Percentiles rank a stretch among this genome's conserved stretches.
Evolutionary conservation across 2,797 vertebrate species (phyloP).

Genomic region (Tiaroga cobitis): DNA sequence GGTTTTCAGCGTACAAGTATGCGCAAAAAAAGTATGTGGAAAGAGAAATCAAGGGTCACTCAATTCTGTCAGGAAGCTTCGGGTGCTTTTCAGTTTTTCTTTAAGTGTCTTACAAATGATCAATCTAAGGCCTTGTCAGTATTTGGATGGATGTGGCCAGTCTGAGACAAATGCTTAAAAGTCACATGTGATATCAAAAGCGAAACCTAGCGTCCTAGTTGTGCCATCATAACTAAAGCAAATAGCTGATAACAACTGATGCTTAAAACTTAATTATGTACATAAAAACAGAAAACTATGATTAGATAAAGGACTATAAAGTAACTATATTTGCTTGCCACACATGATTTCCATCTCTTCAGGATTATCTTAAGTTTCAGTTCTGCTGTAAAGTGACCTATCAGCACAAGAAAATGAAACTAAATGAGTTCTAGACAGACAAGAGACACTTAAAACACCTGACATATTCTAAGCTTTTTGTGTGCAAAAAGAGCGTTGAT

Average conservation of each 20-base stretch:
- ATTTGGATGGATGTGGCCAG: not conserved
- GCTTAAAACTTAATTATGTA: conserved; percentile 39
- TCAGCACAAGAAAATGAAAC: conserved; percentile 3
- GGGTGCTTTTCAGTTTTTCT: conserved; percentile 18
- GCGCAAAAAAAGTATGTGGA: not conserved
- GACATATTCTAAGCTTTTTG: not conserved
- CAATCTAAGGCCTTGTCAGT: conserved; percentile 9
- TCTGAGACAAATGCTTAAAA: not conserved
- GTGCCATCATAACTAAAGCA: conserved; percentile 9
- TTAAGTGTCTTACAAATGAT: conserved; percentile 27
- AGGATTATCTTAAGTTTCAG: conserved; percentile 10
- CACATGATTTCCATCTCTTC: not conserved
- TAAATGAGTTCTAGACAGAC: not conserved
- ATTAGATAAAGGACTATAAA: conserved; percentile 42
- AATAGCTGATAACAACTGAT: conserved; percentile 16
- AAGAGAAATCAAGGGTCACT: conserved; percentile 5
- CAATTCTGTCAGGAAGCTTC: conserved; percentile 2
- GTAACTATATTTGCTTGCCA: not conserved
- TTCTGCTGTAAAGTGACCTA: not conserved
- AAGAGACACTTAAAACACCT: conserved; percentile 11
- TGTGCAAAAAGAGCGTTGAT: not conserved
- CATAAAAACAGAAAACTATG: conserved; percentile 29
- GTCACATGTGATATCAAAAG: conserved; percentile 12
- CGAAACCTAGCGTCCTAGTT: not conserved
- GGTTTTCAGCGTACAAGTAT: not conserved